Evolutionary conservation across 2,797 vertebrate genomes (phyloP).

Genomic region (Agapornis canus): DNA sequence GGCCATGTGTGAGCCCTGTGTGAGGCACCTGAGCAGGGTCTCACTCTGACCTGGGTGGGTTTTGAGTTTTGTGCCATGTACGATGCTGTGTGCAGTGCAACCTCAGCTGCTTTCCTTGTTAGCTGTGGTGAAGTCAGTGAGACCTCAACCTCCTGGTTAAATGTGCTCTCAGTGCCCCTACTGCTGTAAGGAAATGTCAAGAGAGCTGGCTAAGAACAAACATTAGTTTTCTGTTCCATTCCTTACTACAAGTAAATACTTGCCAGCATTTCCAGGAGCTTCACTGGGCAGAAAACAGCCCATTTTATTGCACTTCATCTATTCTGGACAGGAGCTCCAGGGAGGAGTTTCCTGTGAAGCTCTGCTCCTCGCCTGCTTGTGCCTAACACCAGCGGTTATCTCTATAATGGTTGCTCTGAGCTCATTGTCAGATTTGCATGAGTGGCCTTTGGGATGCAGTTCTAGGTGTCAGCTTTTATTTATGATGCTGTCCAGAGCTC

Average conservation of each 20-base stretch:
- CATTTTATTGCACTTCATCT: not conserved
- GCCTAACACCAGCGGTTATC: not conserved
- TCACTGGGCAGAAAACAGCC: not conserved
- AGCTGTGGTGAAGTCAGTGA: accelerated
- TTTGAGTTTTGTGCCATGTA: accelerated
- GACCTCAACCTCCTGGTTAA: not conserved
- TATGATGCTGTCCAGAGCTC: not conserved
- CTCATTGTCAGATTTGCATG: not conserved
- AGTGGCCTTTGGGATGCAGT: not conserved
- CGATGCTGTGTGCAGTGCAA: accelerated
- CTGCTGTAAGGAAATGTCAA: not conserved
- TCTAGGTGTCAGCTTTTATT: not conserved
- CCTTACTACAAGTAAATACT: not conserved
- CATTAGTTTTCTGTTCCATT: not conserved
- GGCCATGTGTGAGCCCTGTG: accelerated
- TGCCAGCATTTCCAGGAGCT: not conserved
- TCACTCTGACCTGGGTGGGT: not conserved
- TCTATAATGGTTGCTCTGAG: not conserved
- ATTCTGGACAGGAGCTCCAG: not conserved
- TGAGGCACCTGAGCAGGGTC: not conserved
- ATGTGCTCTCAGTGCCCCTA: not conserved
- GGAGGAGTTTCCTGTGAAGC: not conserved
- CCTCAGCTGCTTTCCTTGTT: not conserved
- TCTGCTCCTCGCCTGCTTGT: accelerated
- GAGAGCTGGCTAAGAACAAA: not conserved